Evolutionary conservation across 53 echinoderm and acorn worm species (phyloP).

Genomic region (Echinarachnius parma): DNA sequence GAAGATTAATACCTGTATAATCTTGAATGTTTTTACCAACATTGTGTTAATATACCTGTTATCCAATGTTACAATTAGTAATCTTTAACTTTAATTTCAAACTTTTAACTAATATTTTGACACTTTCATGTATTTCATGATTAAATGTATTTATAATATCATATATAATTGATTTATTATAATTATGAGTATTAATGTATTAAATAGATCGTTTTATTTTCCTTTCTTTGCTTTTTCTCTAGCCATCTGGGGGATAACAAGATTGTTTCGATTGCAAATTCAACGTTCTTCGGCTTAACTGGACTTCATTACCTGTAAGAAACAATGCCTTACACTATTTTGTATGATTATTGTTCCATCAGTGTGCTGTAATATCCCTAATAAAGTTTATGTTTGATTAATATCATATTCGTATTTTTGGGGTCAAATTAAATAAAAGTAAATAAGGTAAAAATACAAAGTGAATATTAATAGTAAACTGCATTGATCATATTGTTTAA

Average conservation of each 20-base stretch:
- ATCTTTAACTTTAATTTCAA: not conserved
- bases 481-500: no score
- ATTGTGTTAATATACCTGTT: no score
- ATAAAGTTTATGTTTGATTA: not conserved
- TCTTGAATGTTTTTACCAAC: no score
- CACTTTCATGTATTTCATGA: not conserved
- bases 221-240: not conserved
- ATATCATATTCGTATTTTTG: not conserved
- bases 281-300: constrained; percentile 15
- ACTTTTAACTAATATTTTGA: not conserved
- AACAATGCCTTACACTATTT: no score
- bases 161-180: not conserved
- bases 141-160: not conserved
- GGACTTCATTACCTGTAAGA: constrained; percentile 27
- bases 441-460: no score
- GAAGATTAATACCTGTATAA: no score
- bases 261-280: constrained; percentile 19
- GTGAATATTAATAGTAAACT: no score
- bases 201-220: not conserved
- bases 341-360: no score
- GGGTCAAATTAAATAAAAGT: no score
- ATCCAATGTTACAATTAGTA: no score
- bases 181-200: not conserved
- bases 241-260: constrained; percentile 29
- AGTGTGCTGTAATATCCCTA: no score